phyloP scores from a whole-genome alignment of 1,140 invertebrate species.

The Ruditapes philippinarum region DNA sequence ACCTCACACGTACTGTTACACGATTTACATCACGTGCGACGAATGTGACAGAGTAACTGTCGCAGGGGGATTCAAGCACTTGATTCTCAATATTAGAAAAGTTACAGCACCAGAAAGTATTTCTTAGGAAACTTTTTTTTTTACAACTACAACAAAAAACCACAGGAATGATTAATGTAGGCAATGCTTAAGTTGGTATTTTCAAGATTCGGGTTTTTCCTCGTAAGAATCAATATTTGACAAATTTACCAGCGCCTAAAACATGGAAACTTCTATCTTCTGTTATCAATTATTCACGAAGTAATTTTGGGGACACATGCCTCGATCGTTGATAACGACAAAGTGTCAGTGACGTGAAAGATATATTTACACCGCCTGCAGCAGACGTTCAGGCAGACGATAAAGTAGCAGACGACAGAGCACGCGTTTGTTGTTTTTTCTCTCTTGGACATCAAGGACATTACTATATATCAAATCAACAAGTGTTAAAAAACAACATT shows the following conservation, averaged over 20 bases:
- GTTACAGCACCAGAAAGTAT: too few relatives aligned
- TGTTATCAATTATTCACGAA: constrained; percentile 39
- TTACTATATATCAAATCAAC: background rate
- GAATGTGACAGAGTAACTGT: too few relatives aligned
- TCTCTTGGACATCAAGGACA: background rate
- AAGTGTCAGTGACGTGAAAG: background rate
- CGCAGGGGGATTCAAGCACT: too few relatives aligned
- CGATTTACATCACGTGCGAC: too few relatives aligned
- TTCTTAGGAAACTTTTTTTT: too few relatives aligned
- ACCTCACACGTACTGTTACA: too few relatives aligned
- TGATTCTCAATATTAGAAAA: too few relatives aligned
- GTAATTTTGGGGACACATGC: constrained; percentile 27
- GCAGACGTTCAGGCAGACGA: background rate
- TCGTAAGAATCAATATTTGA: constrained; percentile 11
- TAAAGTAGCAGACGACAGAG: too few relatives aligned
- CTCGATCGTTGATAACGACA: background rate
- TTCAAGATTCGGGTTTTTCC: background rate
- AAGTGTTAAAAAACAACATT: background rate
- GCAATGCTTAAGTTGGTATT: background rate
- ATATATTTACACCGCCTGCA: background rate
- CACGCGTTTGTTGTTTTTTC: background rate
- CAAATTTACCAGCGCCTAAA: constrained; percentile 15
- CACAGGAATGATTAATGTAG: background rate
- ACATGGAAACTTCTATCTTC: constrained; percentile 2
- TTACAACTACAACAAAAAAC: too few relatives aligned